These are phyloP conservation scores for Lepeophtheirus salmonis DNA, from an alignment of 1,140 invertebrate genomes.

Conservation along the genomic window DNA sequence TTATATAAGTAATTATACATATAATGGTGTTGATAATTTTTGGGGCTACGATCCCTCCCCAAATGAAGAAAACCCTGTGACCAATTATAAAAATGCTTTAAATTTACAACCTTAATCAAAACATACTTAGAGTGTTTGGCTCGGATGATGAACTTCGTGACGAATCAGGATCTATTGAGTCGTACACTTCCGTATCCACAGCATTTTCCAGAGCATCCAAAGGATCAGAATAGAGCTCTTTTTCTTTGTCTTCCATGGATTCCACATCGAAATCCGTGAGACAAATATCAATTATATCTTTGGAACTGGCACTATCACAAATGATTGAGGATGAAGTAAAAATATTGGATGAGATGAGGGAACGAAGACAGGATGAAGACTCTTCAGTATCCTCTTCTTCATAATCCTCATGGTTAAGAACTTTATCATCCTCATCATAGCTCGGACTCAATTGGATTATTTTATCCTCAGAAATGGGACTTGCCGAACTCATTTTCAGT, in stretches of 20 bases:
- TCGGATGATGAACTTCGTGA: background rate
- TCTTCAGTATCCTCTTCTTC: slow-evolving; percentile 12
- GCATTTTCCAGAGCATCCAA: background rate
- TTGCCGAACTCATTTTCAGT: background rate
- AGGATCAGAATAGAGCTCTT: background rate
- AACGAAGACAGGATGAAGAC: slow-evolving; percentile 17
- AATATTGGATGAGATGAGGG: slow-evolving; percentile 19
- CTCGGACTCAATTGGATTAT: too few species aligned
- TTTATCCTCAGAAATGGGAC: background rate
- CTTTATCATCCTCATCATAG: too few species aligned
- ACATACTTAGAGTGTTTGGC: background rate
- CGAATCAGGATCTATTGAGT: background rate
- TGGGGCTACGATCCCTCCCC: too few species aligned
- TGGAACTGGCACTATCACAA: slow-evolving; percentile 5
- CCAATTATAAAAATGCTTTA: too few species aligned
- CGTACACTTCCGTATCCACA: background rate
- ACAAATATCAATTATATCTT: background rate
- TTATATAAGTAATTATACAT: too few species aligned
- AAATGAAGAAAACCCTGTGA: too few species aligned
- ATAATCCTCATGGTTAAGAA: slow-evolving; percentile 11
- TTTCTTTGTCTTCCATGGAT: background rate
- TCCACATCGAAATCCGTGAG: background rate
- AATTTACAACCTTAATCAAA: too few species aligned
- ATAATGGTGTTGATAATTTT: too few species aligned
- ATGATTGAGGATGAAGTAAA: background rate